phyloP scores from a whole-genome alignment of 2,888 invertebrate species.

The Bruchidius siliquastri region DNA sequence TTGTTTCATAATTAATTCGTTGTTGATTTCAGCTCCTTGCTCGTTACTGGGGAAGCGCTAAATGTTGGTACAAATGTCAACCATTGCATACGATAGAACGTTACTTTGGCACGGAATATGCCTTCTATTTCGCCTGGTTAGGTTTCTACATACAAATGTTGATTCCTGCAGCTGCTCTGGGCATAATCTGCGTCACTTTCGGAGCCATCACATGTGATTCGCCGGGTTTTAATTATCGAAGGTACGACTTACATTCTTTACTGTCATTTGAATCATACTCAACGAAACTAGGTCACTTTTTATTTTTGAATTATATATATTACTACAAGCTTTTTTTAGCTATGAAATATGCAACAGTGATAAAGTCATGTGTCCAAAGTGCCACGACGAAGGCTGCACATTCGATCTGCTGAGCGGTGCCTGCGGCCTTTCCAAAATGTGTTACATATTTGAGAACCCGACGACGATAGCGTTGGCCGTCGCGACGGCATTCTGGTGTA shows the following conservation, averaged over 20 bases:
- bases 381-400: constrained; percentile 25
- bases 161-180: constrained; percentile 46
- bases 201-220: constrained; percentile 32
- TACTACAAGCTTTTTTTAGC: too few species aligned
- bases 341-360: constrained; percentile 28
- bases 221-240: constrained; percentile 6
- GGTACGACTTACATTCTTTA: constrained; percentile 4
- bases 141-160: constrained; percentile 53
- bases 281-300: too few species aligned
- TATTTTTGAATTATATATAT: too few species aligned
- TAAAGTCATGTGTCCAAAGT: constrained; percentile 29
- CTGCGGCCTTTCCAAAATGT: constrained; percentile 23
- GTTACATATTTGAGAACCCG: constrained; percentile 28
- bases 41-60: constrained; percentile 56
- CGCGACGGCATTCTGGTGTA: constrained; percentile 43
- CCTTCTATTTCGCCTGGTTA: constrained; percentile 55
- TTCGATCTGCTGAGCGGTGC: constrained; percentile 21
- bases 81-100: constrained; percentile 56
- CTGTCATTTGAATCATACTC: not conserved
- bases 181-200: constrained; percentile 45
- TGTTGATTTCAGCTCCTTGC: constrained; percentile 48
- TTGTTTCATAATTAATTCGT: too few species aligned
- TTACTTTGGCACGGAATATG: constrained; percentile 55
- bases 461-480: constrained; percentile 24
- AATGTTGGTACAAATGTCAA: constrained; percentile 55